A percentile compares a stretch with the other conserved stretches of the same genome.
phyloP scores from a whole-genome alignment of 2,113 vertebrate species.

The Trematocara marginatum region DNA sequence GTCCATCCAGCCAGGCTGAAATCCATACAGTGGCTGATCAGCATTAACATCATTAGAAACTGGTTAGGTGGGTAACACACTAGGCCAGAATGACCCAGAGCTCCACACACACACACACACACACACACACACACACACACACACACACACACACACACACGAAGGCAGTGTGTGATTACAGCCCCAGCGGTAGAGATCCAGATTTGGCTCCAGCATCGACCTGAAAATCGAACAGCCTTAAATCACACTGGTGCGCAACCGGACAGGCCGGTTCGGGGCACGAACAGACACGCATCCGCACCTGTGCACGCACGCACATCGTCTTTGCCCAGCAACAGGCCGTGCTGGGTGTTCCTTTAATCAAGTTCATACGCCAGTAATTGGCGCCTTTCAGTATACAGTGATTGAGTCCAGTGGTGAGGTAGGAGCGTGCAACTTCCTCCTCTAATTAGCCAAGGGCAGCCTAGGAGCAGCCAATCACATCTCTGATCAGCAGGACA shows the following conservation, averaged over 20 bases:
- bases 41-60: conserved; percentile 59
- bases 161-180: conserved; percentile 44
- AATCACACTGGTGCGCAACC: conserved; percentile 56
- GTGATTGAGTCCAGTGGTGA: conserved; percentile 49
- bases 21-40: conserved; percentile 56
- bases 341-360: conserved; percentile 39
- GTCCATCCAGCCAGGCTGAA: conserved; percentile 32
- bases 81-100: conserved; percentile 21
- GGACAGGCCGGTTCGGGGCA: conserved; percentile 32
- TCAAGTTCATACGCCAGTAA: conserved; percentile 55
- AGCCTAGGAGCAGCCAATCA: conserved; percentile 36
- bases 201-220: conserved; percentile 67
- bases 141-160: not conserved
- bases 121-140: not conserved
- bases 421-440: conserved; percentile 51
- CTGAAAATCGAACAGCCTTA: conserved; percentile 61
- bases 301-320: not conserved
- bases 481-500: conserved; percentile 12
- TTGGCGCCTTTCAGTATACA: conserved; percentile 56
- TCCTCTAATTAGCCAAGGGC: conserved; percentile 49
- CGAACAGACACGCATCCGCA: not conserved
- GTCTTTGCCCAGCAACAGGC: conserved; percentile 50
- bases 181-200: conserved; percentile 52
- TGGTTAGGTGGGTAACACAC: conserved; percentile 39
- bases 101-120: not conserved